A percentile compares a stretch with the other conserved stretches of the same genome.
These are phyloP conservation scores for Notamacropus eugenii DNA, from an alignment of 2,797 vertebrate species.

Conservation along the genomic window DNA sequence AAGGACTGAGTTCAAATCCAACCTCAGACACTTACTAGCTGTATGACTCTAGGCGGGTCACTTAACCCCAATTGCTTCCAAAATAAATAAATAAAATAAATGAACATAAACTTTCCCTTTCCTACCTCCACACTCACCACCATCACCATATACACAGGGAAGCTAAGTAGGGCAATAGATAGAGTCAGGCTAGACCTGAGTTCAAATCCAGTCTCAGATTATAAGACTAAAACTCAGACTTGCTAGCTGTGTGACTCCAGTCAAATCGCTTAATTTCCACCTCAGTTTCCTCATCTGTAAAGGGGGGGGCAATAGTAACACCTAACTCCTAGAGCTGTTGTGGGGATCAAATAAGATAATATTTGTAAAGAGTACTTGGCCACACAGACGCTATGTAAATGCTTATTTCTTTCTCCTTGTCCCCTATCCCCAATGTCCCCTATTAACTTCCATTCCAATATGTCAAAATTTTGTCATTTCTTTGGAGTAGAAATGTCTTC, in stretches of 20 bases:
- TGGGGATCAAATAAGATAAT: background rate
- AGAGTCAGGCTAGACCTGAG: background rate
- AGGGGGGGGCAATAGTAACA: background rate
- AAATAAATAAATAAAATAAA: background rate
- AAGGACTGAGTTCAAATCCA: background rate
- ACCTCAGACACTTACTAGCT: background rate
- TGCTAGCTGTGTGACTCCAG: background rate
- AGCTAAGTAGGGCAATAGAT: background rate
- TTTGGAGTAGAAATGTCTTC: background rate
- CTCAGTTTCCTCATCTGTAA: background rate
- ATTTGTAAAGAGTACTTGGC: background rate
- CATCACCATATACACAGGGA: background rate
- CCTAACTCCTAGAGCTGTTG: background rate
- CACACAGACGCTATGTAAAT: background rate
- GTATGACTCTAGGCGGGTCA: too few species aligned
- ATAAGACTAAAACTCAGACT: background rate
- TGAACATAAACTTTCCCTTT: background rate
- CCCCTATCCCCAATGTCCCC: background rate
- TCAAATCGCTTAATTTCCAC: background rate
- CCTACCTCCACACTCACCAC: background rate
- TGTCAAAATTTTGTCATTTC: background rate
- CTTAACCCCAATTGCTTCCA: background rate
- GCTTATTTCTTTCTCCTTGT: background rate
- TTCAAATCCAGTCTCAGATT: background rate
- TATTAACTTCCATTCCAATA: background rate